Evolutionary conservation across 2,888 invertebrate species (phyloP).

Genomic region (Dryobotodes eremita): DNA sequence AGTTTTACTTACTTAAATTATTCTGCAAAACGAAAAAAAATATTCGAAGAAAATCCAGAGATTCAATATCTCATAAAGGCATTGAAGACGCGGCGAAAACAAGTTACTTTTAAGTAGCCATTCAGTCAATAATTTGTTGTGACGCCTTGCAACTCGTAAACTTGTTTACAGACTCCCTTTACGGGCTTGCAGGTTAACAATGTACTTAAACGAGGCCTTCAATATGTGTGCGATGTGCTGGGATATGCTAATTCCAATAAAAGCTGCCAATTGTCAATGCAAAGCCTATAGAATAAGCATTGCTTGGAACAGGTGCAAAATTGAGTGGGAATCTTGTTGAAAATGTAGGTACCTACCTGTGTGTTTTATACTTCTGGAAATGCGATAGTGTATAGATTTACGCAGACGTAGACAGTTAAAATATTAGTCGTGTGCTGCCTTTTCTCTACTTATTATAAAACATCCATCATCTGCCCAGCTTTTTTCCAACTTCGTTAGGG

Average conservation of each 20-base stretch:
- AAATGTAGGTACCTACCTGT: constrained; percentile 14
- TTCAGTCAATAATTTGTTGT: constrained; percentile 42
- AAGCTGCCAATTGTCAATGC: constrained; percentile 23
- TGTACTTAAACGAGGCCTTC: constrained; percentile 36
- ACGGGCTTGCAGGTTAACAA: constrained; percentile 43
- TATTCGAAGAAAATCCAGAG: not conserved
- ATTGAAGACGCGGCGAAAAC: constrained; percentile 33
- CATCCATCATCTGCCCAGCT: not conserved
- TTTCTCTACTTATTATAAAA: not conserved
- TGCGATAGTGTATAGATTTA: not conserved
- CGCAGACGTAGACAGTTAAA: too few species aligned
- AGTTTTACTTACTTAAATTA: not conserved
- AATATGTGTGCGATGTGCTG: constrained; percentile 26
- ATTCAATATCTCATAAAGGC: not conserved
- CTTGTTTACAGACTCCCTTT: constrained; percentile 37
- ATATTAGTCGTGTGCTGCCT: too few species aligned
- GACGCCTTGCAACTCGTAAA: constrained; percentile 37
- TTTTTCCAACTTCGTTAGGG: not conserved
- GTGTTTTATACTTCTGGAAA: not conserved
- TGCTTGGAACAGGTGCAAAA: constrained; percentile 16
- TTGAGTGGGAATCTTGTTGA: constrained; percentile 4
- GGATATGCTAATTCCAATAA: constrained; percentile 37
- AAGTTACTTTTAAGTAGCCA: constrained; percentile 37
- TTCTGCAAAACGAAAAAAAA: not conserved
- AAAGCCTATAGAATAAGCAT: not conserved